Base-by-base conservation (phyloP, 2,888 invertebrate genomes). In the Drosophila buzzatii region DNA sequence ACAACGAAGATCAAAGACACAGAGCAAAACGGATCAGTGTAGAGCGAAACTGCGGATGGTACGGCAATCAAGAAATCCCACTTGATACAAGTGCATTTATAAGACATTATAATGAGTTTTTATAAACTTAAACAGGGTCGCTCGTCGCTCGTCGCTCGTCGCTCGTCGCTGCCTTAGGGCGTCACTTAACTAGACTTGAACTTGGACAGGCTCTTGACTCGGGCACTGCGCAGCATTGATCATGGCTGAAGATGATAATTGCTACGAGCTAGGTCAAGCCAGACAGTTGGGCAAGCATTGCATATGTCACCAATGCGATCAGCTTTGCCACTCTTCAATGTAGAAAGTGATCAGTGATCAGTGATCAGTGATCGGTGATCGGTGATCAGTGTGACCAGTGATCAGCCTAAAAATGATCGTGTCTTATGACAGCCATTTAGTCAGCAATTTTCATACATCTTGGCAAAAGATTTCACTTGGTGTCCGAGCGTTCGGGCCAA, bases 31-130 rank as follows among this genome's bases (percentile, higher is more conserved):
- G 77, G 62, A 70, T 79, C 75, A 71, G 70, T 47, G 68, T 35
- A 62, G 58, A 66, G 59, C 67, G 67, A 56, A 57, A 27, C 44
- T 53, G 63, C 45, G 59, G 61, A 58, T 37, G 65, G 45, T 60
- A 64, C 81, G 78, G 76, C 82, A 84, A 82, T 82, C 82, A 81
- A 82, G 82, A 85, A 89, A 85, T 85, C 89, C 86, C 90, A 87
- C 90, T 87, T 90, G 87, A 87, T 87, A 87, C 90, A 90, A 87
- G 87, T 90, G 87, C 81, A 84, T 88, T 90, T 86, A 89, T 83
- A 91, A 90, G 85, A 90, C 90, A 89, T 82, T 89, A 89, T 89
- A 89, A 89, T 89, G 89, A 89, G 89, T 89, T 89, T 89, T 89
- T 89, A 88, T 89, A 90, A 89, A 85, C 85, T 90, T 89, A 90